A percentile compares a stretch with the other conserved stretches of the same genome.
phyloP scores from a whole-genome alignment of 2,888 invertebrate genomes.

The Eustalomyia histrio region DNA sequence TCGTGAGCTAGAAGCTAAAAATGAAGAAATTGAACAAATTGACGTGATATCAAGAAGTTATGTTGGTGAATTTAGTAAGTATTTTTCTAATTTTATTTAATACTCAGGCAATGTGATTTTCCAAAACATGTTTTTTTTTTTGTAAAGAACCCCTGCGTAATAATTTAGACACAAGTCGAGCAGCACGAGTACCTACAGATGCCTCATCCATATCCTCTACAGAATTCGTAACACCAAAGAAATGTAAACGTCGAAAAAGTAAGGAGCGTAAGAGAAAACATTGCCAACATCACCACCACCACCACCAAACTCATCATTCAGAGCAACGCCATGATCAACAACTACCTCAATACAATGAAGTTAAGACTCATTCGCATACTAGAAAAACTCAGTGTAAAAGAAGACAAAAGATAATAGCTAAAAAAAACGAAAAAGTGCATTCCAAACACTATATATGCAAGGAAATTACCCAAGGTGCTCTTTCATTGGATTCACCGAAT shows the following conservation, averaged over 20 bases:
- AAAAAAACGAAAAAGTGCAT: conserved; percentile 41
- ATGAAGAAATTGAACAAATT: conserved; percentile 78
- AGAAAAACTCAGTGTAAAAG: conserved; percentile 52
- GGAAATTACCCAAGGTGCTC: conserved; percentile 13
- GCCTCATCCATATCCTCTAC: conserved; percentile 67
- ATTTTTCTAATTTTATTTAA: background rate
- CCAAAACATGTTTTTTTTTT: background rate
- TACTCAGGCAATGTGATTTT: background rate
- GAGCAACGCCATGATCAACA: conserved; percentile 36
- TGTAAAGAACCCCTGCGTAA: conserved; percentile 19
- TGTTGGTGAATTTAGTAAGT: conserved; percentile 69
- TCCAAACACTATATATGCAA: conserved; percentile 31
- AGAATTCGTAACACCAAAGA: conserved; percentile 67
- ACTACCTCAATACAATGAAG: conserved; percentile 15
- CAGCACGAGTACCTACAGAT: conserved; percentile 65
- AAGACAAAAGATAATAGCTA: conserved; percentile 46
- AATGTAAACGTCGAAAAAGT: conserved; percentile 64
- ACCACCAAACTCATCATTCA: conserved; percentile 49
- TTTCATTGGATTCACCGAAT: conserved; percentile 34
- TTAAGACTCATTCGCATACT: conserved; percentile 13
- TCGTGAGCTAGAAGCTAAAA: conserved; percentile 77
- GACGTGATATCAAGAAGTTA: conserved; percentile 75
- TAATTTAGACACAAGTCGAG: conserved; percentile 53
- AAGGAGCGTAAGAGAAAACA: conserved; percentile 55
- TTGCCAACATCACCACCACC: conserved; percentile 55